Evolutionary conservation across 2,113 vertebrate species (phyloP).

Genomic region (Micromys minutus): DNA sequence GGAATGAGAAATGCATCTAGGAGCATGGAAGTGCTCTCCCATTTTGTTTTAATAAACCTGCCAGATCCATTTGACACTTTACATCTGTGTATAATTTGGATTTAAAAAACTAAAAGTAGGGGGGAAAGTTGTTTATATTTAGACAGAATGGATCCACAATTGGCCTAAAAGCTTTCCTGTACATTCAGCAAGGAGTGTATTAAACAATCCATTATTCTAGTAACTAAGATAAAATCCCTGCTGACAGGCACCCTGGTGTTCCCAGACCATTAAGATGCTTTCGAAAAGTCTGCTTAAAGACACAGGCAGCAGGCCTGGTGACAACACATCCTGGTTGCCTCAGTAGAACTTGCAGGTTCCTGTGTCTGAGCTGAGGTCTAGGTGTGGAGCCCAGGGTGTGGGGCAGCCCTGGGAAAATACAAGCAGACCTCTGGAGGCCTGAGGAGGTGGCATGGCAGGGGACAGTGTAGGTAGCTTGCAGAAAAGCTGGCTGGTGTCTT

Average conservation of each 20-base stretch:
- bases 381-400: not conserved
- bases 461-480: not conserved
- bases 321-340: not conserved
- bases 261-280: not conserved
- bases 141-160: not conserved
- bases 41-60: not conserved
- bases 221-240: conserved; percentile 37
- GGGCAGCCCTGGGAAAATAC: not conserved
- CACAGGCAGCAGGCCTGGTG: not conserved
- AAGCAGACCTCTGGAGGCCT: not conserved
- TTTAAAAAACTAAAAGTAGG: conserved; percentile 29
- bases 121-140: not conserved
- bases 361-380: not conserved
- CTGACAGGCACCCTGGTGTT: not conserved
- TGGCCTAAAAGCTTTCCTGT: conserved; percentile 44
- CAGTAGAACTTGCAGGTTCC: not conserved
- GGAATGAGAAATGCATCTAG: not conserved
- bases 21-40: not conserved
- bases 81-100: not conserved
- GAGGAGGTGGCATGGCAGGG: not conserved
- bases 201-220: not conserved
- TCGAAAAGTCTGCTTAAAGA: not conserved
- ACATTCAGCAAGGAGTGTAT: not conserved
- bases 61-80: not conserved
- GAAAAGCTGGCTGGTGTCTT: too few species aligned